Base-by-base conservation (phyloP, 2,113 vertebrate species). In the Nestor notabilis region DNA sequence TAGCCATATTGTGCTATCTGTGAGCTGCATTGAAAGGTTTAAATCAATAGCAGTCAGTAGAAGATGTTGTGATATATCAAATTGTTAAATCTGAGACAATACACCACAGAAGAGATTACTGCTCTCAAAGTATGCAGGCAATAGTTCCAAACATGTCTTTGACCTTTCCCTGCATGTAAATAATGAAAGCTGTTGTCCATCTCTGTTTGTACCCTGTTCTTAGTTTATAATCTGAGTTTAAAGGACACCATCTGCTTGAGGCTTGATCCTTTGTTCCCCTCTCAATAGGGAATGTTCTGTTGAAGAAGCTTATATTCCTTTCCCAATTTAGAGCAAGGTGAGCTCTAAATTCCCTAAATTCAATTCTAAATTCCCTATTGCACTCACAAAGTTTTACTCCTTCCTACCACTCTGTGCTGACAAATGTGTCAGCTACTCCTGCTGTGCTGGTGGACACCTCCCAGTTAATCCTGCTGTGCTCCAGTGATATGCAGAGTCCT, bases 381-480 rank as follows among this genome's bases (percentile, higher is more conserved):
- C 4, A 81, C 35, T 89, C 27, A 50, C 18, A 8, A 69, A 81
- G 24, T 82, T 79, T 53, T 71, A 82, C 20, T 92, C 52, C 71
- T 80, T 77, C 52, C 27, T 76, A 7, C 7, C 0, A 2, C 52
- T 85, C 65, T 84, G 64, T 74, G 77, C 82, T 90, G 74, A 75
- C 65, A n/a, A 33, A 70, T 53, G 43, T 56, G 28, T 76, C 63
- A 80, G 76, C 66, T 68, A 17, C 41, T 82, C 17, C 52, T 3
- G 3, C 69, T 63, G 60, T 37, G 28, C 77, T 63, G 20, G 37
- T 83, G 80, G 33, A 13, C 46, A 68, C 80, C 81, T 86, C 43
- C 56, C 24, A 43, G 0, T 63, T 0, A 0, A 24, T 89, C 39
- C 68, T 76, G 43, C 47, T 69, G 56, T 55, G 52, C 53, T 87